Conservation (phyloP, 1,140 invertebrate genomes). For the Scaptodrosophila lebanonensis region DNA sequence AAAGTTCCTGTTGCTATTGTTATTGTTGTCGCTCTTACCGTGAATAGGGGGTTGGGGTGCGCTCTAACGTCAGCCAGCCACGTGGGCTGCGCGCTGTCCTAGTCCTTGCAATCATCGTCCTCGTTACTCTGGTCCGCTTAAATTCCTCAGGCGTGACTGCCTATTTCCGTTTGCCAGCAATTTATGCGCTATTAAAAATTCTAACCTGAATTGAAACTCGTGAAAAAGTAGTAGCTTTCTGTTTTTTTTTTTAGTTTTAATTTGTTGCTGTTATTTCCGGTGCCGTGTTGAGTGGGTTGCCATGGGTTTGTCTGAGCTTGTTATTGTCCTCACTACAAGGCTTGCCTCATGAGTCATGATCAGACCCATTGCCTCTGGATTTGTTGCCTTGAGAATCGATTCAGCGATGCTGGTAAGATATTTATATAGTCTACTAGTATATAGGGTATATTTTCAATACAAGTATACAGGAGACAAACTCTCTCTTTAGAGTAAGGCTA, state of each 20-base stretch:
- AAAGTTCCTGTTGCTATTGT: slow-evolving; percentile 24
- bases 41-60: slow-evolving; percentile 61
- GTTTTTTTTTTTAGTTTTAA: slow-evolving; percentile 11
- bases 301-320: slow-evolving; percentile 21
- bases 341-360: slow-evolving; percentile 3
- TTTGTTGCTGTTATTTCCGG: slow-evolving; percentile 55
- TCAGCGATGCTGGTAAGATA: not conserved
- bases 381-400: not conserved
- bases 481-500: too few relatives aligned
- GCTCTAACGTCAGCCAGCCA: slow-evolving; percentile 33
- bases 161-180: slow-evolving; percentile 58
- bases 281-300: slow-evolving; percentile 38
- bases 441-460: too few relatives aligned
- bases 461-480: too few relatives aligned
- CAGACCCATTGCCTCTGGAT: not conserved
- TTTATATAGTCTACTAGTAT: slow-evolving; percentile 4
- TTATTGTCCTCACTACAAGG: slow-evolving; percentile 2
- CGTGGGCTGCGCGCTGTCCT: slow-evolving; percentile 32
- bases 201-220: slow-evolving; percentile 43
- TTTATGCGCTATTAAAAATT: slow-evolving; percentile 53
- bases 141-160: slow-evolving; percentile 67
- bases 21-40: slow-evolving; percentile 4
- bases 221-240: slow-evolving; percentile 21
- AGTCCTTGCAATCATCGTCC: not conserved
- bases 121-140: slow-evolving; percentile 33